Evolutionary conservation across 2,888 invertebrate species (phyloP), one percentile per base, ranked within the genome.

Genomic region (Drosophila longiperda): DNA sequence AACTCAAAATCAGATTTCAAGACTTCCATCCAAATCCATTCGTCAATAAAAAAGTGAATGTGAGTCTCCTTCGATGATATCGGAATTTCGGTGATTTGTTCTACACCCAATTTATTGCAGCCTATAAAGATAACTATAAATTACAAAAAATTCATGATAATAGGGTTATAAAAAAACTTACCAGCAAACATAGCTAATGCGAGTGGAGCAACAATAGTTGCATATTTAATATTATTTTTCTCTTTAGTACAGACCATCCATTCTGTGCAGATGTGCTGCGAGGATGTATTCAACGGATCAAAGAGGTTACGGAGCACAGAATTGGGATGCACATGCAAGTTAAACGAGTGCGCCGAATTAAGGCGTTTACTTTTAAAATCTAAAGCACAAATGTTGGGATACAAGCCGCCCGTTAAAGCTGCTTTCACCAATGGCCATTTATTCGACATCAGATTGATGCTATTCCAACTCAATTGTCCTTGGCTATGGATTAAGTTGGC

Each of bases 401-500:
- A 99, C 77, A 97, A 94, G 0, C 99, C 99, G 17, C 96, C 96
- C 33, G 96, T 95, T 34, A 99, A 94, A 0, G 97, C 97, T 0
- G 97, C 98, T 92, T 99, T 99, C 0, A 99, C 77, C 11, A 83
- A 29, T 7, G 78, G 50, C 88, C 85, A 87, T 29, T 62, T 74
- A 7, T 12, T 48, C 2, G 86, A 80, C 23, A 66, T 75, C 0
- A 23, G 8, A 49, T 85, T 89, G 1, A 77, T 52, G 6, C 1
- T 62, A 9, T 58, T 26, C 36, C 80, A 70, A 11, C 54, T 64
- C 9, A 89, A 55, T 11, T 62, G 64, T 1, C 90, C 86, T 3
- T 65, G 52, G 6, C 38, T 53, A 9, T 87, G 88, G 1, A 87
- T 17, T n/a, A 87, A 60, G 12, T 70, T 53, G 0, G 78, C 38